Conservation (phyloP, 1,140 invertebrate species). For the Ridgeia piscesae region DNA sequence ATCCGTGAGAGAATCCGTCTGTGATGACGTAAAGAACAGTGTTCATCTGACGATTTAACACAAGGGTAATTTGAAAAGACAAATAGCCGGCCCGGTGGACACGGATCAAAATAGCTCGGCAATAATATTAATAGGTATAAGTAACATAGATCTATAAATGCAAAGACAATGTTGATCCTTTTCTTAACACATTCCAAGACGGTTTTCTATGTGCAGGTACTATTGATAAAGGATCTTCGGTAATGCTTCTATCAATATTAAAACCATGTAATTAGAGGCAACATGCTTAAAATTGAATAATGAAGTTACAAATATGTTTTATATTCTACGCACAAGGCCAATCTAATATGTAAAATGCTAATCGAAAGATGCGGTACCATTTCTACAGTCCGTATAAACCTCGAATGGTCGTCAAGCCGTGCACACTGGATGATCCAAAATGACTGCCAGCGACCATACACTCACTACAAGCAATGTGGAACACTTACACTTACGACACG, state of each 20-base stretch:
- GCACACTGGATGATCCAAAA: neutral
- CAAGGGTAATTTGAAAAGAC: neutral
- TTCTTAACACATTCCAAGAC: neutral
- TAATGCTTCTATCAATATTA: neutral
- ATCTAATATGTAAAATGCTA: no score
- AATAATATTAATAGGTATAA: neutral
- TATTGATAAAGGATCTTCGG: neutral
- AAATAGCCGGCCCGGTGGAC: neutral
- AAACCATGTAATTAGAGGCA: neutral
- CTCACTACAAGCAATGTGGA: neutral
- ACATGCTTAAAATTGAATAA: neutral
- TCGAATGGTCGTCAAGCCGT: neutral
- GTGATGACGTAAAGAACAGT: neutral
- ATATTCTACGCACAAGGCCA: no score
- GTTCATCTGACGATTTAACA: neutral
- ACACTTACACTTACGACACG: neutral
- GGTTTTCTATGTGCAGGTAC: neutral
- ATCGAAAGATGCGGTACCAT: no score
- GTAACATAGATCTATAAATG: neutral
- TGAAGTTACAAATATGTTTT: no score
- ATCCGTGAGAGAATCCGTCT: neutral
- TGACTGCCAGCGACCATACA: neutral
- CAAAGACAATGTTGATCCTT: neutral
- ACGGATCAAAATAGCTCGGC: neutral
- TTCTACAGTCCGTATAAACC: neutral